Conservation (phyloP, 2,888 invertebrate genomes). For the Gandaritis pyraliata region DNA sequence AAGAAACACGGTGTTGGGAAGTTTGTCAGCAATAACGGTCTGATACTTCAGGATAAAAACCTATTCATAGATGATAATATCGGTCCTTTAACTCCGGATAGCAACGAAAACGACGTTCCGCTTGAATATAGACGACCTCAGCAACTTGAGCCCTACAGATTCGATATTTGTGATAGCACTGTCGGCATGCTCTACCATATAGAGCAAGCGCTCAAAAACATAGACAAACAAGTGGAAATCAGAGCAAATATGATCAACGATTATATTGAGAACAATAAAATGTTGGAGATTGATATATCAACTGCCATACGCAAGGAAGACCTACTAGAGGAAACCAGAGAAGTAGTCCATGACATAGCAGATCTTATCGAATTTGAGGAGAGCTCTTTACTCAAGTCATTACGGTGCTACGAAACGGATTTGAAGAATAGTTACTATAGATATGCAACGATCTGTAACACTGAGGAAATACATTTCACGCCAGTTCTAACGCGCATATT, state of each 20-base stretch:
- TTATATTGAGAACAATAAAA: slow-evolving; percentile 63
- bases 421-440: slow-evolving; percentile 79
- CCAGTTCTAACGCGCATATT: slow-evolving; percentile 80
- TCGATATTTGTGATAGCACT: slow-evolving; percentile 65
- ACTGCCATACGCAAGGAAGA: slow-evolving; percentile 39
- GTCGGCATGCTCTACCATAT: slow-evolving; percentile 77
- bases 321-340: slow-evolving; percentile 23
- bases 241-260: slow-evolving; percentile 59
- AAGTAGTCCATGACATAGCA: slow-evolving; percentile 40
- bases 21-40: slow-evolving; percentile 83
- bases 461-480: slow-evolving; percentile 62
- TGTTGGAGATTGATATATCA: slow-evolving; percentile 35
- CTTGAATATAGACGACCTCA: slow-evolving; percentile 43
- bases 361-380: slow-evolving; percentile 72
- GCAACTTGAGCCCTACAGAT: slow-evolving; percentile 53
- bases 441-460: slow-evolving; percentile 79
- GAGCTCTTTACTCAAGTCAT: slow-evolving; percentile 69
- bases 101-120: slow-evolving; percentile 31
- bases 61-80: slow-evolving; percentile 83
- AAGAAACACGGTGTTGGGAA: slow-evolving; percentile 84
- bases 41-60: slow-evolving; percentile 72
- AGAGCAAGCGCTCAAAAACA: slow-evolving; percentile 64
- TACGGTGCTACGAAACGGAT: slow-evolving; percentile 74
- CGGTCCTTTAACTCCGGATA: slow-evolving; percentile 48
- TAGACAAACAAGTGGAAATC: slow-evolving; percentile 62